Evolutionary conservation across 2,888 invertebrate species (phyloP), one percentile per base, ranked within the genome.

Genomic region (Drosophila paucipuncta): DNA sequence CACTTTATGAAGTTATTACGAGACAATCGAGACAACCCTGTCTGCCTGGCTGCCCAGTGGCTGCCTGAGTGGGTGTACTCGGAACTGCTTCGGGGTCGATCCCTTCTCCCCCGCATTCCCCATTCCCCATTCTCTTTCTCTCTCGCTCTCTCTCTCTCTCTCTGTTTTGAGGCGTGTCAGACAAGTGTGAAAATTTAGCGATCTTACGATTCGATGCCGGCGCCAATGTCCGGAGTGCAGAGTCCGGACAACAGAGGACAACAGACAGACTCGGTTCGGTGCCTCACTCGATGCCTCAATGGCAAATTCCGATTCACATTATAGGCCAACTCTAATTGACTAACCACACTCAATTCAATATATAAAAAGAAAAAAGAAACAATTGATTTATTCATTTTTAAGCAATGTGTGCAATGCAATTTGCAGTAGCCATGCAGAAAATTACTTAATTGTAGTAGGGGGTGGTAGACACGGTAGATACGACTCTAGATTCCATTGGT

Each of bases 1-100:
- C 65, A 80, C 59, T 73, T 87, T 79, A 85, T 90, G 53, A 88
- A 84, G 85, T 90, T 90, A 84, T 85, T 90, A 90, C 65, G 58
- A 68, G 73, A 65, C 79, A 68, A 54, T 11, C 39, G 25, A 35
- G 52, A 58, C 28, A 57, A 18, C 61, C 1, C 39, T 22, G n/a
- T 33, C 63, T 53, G 28, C 4, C 16, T 22, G 35, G 47, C 3
- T 25, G 39, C 13, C 6, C n/a, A 28, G 22, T n/a, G 37, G 33
- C 64, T 55, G 43, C 22, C 25, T 50, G 52, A 61, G 74, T 83
- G 83, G 88, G 83, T 85, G 88, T 82, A 82, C 67, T 85, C 88
- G 88, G 90, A 87, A 87, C 68, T 73, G 52, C 35, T 9, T 18
- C 10, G 55, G 25, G 55, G 55, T 39, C 39, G 28, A 13, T 39